phyloP scores from a whole-genome alignment of 2,113 vertebrate genomes.

The Collichthys lucidus region DNA sequence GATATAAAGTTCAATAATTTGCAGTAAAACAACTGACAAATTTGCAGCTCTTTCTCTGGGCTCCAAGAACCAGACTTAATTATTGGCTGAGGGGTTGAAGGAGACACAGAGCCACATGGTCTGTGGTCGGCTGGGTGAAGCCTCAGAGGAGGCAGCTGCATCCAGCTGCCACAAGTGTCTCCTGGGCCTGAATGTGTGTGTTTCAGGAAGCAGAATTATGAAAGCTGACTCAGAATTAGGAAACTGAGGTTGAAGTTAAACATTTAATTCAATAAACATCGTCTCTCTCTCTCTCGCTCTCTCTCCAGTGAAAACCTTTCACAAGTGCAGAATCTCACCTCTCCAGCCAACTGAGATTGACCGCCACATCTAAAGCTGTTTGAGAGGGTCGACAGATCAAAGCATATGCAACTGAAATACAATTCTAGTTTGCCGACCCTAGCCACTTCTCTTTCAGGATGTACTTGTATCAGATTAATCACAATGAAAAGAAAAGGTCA shows the following conservation, averaged over 20 bases:
- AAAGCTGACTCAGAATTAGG: constrained; percentile 10
- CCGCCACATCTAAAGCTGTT: neutral
- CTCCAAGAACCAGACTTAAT: constrained; percentile 25
- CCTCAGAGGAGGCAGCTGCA: constrained; percentile 38
- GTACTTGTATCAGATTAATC: neutral
- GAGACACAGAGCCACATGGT: constrained; percentile 50
- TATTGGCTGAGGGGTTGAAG: constrained; percentile 36
- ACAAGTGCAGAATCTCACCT: neutral
- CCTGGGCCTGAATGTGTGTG: neutral
- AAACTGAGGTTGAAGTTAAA: neutral
- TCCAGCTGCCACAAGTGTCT: constrained; percentile 32
- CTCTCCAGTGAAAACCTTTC: neutral
- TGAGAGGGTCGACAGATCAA: neutral
- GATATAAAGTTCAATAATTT: neutral
- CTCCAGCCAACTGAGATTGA: neutral
- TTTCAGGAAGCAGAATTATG: constrained; percentile 23
- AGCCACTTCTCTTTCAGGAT: neutral
- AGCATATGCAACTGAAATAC: neutral
- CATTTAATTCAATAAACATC: neutral
- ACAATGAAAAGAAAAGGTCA: neutral
- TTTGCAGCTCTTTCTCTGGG: constrained; percentile 18
- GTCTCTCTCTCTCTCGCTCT: neutral
- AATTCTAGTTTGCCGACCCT: neutral
- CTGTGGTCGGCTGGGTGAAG: constrained; percentile 52
- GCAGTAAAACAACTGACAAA: constrained; percentile 21